Evolutionary conservation across 2,888 invertebrate genomes (phyloP), one percentile per base, ranked within the genome.

Genomic region (Megastigmus dorsalis): DNA sequence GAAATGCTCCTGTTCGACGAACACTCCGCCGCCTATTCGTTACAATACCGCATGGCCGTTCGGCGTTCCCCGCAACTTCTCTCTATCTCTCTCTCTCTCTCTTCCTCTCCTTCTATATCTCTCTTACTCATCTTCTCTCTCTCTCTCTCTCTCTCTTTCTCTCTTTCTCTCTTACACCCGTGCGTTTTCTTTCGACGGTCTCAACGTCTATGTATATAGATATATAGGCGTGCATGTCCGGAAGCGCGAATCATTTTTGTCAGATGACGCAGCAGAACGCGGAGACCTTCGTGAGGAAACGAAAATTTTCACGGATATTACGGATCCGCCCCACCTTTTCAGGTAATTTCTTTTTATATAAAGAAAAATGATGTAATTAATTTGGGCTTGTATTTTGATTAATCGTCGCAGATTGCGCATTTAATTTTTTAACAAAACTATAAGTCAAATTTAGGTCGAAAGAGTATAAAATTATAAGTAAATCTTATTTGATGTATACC

Each of bases 1-100:
- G 79, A 80, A 80, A 78, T 72, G 76, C 75, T 75, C 75, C 77
- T 74, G 77, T 77, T 77, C 77, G 60, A 52, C 60, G 60, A 54
- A 59, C 26, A 63, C 77, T 75, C 77, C 33, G 5, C 50, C 28
- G 54, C 38, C 70, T 26, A 62, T 70, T 72, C 50, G 65, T 50
- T 57, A 57, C 71, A 57, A 62, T 62, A 57, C 57, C 54, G 57
- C 62, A 50, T 65, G 23, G 13, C 18, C n/a, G 13, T 57, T 9
- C 33, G 4, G 30, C n/a, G n/a, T 15, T n/a, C n/a, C 18, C n/a
- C 7, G 18, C 3, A 45, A 5, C 15, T 36, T n/a, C 41, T 26
- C 26, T n/a, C 41, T n/a, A n/a, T 0, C 57, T 2, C 33, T 45
- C 20, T 36, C 48, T 33, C 15, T 3, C 4, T 3, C 1, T 6